Percentiles rank a stretch among this genome's conserved stretches.
These are phyloP conservation scores for Parotia lawesii DNA, from an alignment of 2,113 vertebrate genomes.

Conservation along the genomic window DNA sequence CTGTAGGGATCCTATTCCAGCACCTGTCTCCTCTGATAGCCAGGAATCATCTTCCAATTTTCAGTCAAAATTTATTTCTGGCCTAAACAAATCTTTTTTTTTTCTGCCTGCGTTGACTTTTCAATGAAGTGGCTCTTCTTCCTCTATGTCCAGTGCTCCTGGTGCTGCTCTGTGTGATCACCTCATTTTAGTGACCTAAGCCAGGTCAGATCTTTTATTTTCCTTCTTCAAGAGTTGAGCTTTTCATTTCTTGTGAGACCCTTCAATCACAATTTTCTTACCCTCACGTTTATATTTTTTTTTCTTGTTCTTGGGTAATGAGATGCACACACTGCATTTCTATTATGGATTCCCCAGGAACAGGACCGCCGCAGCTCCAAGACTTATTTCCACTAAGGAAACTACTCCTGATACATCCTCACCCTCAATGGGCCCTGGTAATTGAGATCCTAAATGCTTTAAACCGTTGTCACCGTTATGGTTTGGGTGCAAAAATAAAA, in stretches of 20 bases:
- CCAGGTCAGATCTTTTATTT: not conserved
- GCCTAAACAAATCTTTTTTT: not conserved
- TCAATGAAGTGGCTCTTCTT: not conserved
- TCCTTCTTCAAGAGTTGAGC: not conserved
- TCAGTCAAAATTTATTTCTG: not conserved
- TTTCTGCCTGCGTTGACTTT: not conserved
- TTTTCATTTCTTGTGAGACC: not conserved
- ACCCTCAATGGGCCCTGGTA: too few species aligned
- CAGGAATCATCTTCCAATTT: not conserved
- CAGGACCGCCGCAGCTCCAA: not conserved
- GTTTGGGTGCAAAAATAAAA: not conserved
- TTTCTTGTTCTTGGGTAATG: not conserved
- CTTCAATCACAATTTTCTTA: not conserved
- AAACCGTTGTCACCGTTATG: not conserved
- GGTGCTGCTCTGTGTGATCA: not conserved
- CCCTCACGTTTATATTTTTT: fast-evolving
- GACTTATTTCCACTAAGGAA: not conserved
- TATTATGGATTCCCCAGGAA: not conserved
- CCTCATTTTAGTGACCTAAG: not conserved
- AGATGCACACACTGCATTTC: not conserved
- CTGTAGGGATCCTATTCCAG: not conserved
- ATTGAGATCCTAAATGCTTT: not conserved
- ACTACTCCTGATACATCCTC: not conserved
- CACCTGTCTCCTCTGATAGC: fast-evolving
- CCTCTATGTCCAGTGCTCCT: not conserved